Evolutionary conservation across 2,797 vertebrate species (phyloP), one percentile per base, ranked within the genome.

Genomic region (Onychomys leucogaster): DNA sequence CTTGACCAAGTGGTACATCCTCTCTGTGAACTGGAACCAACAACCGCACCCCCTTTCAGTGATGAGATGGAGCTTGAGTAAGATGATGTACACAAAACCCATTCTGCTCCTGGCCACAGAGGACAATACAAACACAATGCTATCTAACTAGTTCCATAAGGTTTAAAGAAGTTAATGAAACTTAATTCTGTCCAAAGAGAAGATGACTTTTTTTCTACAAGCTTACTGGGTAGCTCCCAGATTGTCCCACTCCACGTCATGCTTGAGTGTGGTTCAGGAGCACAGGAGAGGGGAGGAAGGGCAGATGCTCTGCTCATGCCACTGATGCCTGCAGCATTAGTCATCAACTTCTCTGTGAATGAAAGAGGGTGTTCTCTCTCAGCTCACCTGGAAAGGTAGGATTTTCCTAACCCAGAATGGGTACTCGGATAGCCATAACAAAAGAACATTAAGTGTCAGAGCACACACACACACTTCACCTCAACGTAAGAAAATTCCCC

Each of bases 151-250:
- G 87, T 75, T 82, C 43, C 86, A 69, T 23, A 16, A 19, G 37
- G 43, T 46, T n/a, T 83, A 8, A 21, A 89, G 57, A 92, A 94
- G 52, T 61, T 41, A 85, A 9, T 52, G 71, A 80, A n/a, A 84
- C 32, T 59, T 46, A 49, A 57, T 37, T 61, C 61, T 92, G 85
- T 80, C 17, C 29, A 89, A 78, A 78, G 29, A 83, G 67, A 95
- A 87, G 65, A 49, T 13, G 82, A 59, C n/a, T 3, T 52, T 27
- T 75, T 37, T 57, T 82, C 17, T 52, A 59, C 55, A 78, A 84
- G 27, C 49, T 63, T 57, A 59, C 43, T 17, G 2, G 6, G 32
- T 67, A 49, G 8, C 49, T 73, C 41, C 43, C 29, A 25, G 59
- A 93, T 43, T 81, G 37, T 37, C 43, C 3, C 4, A 75, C 11